Conservation (phyloP, 2,888 invertebrate genomes). For the Drosophila multiciliata region DNA sequence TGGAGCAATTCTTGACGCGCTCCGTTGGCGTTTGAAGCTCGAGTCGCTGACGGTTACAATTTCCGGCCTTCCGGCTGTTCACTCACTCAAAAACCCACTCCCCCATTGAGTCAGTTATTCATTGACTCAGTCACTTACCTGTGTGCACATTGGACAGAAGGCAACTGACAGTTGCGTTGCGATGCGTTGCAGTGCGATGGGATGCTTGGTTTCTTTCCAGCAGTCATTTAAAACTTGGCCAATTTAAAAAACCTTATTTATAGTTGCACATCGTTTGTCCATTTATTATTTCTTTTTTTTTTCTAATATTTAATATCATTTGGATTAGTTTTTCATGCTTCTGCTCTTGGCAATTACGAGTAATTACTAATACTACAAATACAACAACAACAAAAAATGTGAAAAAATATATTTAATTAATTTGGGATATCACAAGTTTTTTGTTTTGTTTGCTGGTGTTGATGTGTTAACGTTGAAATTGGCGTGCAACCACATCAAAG, state of each 20-base stretch:
- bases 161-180: conserved; percentile 17
- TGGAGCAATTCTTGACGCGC: conserved; percentile 7
- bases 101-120: neutral
- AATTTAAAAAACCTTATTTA: neutral
- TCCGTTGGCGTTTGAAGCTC: conserved; percentile 4
- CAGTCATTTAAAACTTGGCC: conserved; percentile 31
- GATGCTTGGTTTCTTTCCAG: neutral
- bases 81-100: neutral
- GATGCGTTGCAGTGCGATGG: neutral
- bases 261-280: conserved; percentile 17
- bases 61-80: conserved; percentile 6
- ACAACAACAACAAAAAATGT: neutral
- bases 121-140: conserved; percentile 33
- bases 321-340: conserved; percentile 5
- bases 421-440: conserved; percentile 25
- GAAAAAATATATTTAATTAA: conserved; percentile 13
- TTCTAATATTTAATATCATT: conserved; percentile 2
- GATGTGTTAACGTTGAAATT: conserved; percentile 49
- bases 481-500: conserved; percentile 65
- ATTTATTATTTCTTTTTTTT: neutral
- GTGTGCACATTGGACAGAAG: conserved; percentile 48
- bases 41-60: conserved; percentile 7
- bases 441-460: conserved; percentile 11
- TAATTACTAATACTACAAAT: neutral
- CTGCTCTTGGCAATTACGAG: neutral